Conservation (phyloP, 2,888 invertebrate species). For the Metalampra italica region DNA sequence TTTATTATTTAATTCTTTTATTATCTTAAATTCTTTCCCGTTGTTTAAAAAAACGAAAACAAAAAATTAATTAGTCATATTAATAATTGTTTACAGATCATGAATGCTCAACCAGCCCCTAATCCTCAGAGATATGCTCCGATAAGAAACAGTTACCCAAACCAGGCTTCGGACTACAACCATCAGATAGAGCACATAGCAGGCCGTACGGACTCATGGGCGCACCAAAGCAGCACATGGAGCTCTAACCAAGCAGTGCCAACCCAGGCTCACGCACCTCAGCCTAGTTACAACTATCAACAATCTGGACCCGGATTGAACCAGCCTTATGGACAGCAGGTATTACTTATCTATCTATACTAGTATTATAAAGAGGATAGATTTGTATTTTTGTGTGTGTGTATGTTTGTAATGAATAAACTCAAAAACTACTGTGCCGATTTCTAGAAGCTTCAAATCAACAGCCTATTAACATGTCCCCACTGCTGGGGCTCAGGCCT, state of each 20-base stretch:
- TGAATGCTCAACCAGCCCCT: conserved; percentile 19
- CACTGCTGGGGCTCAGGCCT: no score
- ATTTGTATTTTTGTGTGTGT: no score
- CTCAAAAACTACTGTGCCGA: no score
- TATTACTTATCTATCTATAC: no score
- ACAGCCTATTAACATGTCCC: no score
- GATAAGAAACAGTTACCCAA: conserved; percentile 30
- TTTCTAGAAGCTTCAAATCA: no score
- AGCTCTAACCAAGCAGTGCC: conserved; percentile 10
- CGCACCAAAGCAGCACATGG: conserved; percentile 14
- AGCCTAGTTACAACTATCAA: conserved; percentile 24
- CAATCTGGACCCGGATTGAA: conserved; percentile 17
- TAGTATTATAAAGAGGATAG: no score
- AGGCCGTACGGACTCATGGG: conserved; percentile 22
- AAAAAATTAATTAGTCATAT: no score
- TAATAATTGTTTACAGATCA: not conserved
- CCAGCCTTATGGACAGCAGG: conserved; percentile 28
- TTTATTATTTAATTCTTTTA: no score
- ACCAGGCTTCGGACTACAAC: conserved; percentile 24
- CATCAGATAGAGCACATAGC: not conserved
- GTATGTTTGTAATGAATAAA: no score
- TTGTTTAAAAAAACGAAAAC: no score
- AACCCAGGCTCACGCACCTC: conserved; percentile 16
- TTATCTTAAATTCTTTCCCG: no score
- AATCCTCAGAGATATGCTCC: conserved; percentile 30